Base-by-base conservation (phyloP, 2,113 vertebrate species). In the Forbesichthys agassizii region DNA sequence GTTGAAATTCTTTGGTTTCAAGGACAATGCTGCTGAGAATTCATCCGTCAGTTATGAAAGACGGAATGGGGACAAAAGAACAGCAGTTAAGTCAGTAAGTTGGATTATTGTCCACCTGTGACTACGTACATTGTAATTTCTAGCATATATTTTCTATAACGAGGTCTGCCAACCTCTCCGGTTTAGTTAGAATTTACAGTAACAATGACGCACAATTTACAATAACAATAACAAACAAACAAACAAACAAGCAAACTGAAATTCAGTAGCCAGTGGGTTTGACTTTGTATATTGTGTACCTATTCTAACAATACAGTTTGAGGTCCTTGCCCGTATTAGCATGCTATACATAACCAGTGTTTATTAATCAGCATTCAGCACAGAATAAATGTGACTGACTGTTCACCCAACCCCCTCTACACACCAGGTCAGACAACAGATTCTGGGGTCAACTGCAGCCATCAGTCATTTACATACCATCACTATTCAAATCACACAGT, bases 1-100 rank as follows among this genome's bases (percentile, higher is more conserved):
- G 47, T 72, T 80, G 27, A 14, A 60, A 71, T 57, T 42, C 48
- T 10, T 66, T 42, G 42, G 48, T 71, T 77, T 78, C 70, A 66
- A 68, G 54, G 57, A 33, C 5, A 11, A 46, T 48, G 53, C 58
- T 33, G 3, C 1, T 0, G 13, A 65, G 27, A 36, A 55, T 46
- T 33, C 52, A 16, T 33, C 14, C 58, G 27, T 49, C 33, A 68
- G 56, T 49, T 64, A 53, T 61, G 69, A 70, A 49, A 8, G 47
- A 66, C 64, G 36, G 7, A 52, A 11, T 1, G 10, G 10, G 11
- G 48, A 64, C 67, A 13, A 6, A 55, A 53, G 18, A 18, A 73
- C n/a, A 49, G 33, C 11, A 51, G 13, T 51, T 51, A 12, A 51
- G 49, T 51, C 49, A 74, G 13, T 47, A 42, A 33, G 33, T 42